These are phyloP conservation scores for Nomada goodeniana DNA, from an alignment of 2,888 invertebrate species.

Conservation along the genomic window DNA sequence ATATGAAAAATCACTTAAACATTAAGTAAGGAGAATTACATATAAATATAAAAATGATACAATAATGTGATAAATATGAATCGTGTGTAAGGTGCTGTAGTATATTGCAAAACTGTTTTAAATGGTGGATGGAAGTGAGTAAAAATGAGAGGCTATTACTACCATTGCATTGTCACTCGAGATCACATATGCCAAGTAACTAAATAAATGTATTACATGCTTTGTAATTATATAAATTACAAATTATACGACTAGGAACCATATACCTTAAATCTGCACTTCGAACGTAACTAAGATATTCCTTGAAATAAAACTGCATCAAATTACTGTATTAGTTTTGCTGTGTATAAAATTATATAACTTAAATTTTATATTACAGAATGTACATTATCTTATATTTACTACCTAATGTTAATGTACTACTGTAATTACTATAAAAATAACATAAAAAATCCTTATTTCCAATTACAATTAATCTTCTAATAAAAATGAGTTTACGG, in stretches of 20 bases:
- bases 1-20: constrained; percentile 9
- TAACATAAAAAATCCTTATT: constrained; percentile 2
- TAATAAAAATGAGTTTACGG: constrained; percentile 29
- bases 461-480: constrained; percentile 19
- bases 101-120: constrained; percentile 1
- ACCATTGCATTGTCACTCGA: constrained; percentile 23
- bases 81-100: constrained; percentile 1
- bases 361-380: constrained; percentile 57
- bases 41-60: constrained; percentile 30
- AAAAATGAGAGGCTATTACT: constrained; percentile 17
- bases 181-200: constrained; percentile 25
- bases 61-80: not conserved
- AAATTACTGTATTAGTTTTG: constrained; percentile 14
- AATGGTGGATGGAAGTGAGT: not conserved
- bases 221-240: constrained; percentile 43
- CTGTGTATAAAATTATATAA: constrained; percentile 39
- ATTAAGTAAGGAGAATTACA: not conserved
- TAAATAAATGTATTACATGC: constrained; percentile 15
- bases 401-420: constrained; percentile 17
- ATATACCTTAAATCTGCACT: constrained; percentile 43
- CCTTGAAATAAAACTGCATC: constrained; percentile 22
- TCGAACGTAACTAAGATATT: constrained; percentile 30
- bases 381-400: constrained; percentile 49
- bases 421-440: constrained; percentile 2
- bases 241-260: constrained; percentile 60